Evolutionary conservation across 1,140 invertebrate species (phyloP), one percentile per base, ranked within the genome.

Genomic region (Agraylea sexmaculata): DNA sequence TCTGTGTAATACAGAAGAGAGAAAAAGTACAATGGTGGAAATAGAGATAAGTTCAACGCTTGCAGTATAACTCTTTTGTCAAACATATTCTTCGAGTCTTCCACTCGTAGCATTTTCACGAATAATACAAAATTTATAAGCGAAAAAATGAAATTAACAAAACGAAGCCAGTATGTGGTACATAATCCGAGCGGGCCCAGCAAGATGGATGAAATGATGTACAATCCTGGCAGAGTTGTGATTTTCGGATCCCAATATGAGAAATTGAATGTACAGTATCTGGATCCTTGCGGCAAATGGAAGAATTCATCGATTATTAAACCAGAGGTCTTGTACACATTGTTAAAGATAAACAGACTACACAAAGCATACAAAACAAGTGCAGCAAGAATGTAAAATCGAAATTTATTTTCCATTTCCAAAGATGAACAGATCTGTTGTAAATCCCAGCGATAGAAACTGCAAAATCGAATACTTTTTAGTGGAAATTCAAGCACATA

Each of bases 1-100:
- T 99, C 95, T 0, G 95, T 98, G 56, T 99, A 99, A 61, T 93
- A 98, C 0, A 98, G 65, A 61, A 91, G 86, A 8, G 81, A 81
- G 60, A 92, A 97, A 57, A 97, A 96, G 57, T 88, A 94, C 17
- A 96, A 65, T 0, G 94, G 79, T 11, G 95, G 95, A 32, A 96
- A 71, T 8, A 82, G 54, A 1, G 74, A 61, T 12, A 97, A 53
- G 43, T 79, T 84, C 2, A 88, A 54, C 0, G 82, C 73, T 38
- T 65, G 54, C 54, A 62, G 45, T 7, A 66, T 55, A 4, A 60
- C 53, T 56, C 53, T 55, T 56, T 53, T 66, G 42, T 45, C 51
- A n/a, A n/a, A n/a, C n/a, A n/a, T n/a, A n/a, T n/a, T 51, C 34
- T 33, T 56, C 55, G 51, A 53, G 7, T 32, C 46, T 15, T 57